Percentiles rank a stretch among this genome's conserved stretches.
Evolutionary conservation across 2,888 invertebrate species (phyloP).

Genomic region (Latrodectus elegans): DNA sequence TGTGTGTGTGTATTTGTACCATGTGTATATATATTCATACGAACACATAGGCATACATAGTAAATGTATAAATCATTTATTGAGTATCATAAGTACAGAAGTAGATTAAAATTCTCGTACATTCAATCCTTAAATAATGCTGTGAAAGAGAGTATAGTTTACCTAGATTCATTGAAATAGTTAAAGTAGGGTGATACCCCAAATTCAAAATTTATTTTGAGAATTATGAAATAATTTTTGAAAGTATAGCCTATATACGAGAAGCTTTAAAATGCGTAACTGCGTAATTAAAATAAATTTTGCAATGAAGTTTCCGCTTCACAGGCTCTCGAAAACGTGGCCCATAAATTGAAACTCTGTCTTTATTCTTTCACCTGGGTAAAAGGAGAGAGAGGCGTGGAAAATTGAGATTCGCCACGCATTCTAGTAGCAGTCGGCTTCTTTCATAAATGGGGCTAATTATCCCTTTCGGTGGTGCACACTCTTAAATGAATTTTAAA

Average conservation of each 20-base stretch:
- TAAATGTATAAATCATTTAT: too few relatives aligned
- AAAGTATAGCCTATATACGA: neutral
- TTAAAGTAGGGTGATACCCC: too few relatives aligned
- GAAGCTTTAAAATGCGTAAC: neutral
- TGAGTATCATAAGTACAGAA: too few relatives aligned
- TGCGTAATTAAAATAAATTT: neutral
- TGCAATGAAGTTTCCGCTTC: neutral
- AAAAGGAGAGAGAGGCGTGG: neutral
- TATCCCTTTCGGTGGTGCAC: slow-evolving; percentile 23
- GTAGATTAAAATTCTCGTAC: too few relatives aligned
- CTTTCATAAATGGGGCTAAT: slow-evolving; percentile 37
- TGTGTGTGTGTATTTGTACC: too few relatives aligned
- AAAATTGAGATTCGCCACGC: slow-evolving; percentile 2
- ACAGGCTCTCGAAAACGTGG: neutral
- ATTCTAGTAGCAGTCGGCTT: neutral
- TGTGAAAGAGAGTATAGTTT: too few relatives aligned
- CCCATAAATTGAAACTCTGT: neutral
- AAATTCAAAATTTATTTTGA: too few relatives aligned
- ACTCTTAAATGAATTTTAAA: slow-evolving; percentile 49
- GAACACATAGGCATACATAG: too few relatives aligned
- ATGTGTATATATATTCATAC: too few relatives aligned
- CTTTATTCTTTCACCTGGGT: neutral
- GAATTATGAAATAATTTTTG: neutral
- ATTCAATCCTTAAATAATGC: too few relatives aligned
- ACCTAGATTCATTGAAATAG: too few relatives aligned